These are phyloP conservation scores for Phocoena sinus DNA, from an alignment of 2,113 vertebrate species.

Conservation along the genomic window DNA sequence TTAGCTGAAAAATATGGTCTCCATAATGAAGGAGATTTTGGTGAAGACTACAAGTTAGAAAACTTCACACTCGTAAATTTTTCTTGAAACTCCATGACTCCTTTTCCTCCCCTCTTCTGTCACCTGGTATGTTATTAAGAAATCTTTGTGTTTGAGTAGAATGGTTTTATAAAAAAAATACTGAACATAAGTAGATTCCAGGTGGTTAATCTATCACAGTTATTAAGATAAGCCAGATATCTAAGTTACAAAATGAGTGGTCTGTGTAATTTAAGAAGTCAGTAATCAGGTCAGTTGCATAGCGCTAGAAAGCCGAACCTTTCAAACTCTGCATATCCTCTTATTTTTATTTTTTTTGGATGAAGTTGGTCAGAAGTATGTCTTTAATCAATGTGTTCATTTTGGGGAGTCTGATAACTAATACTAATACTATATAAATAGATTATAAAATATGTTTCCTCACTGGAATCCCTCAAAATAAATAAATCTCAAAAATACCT, in stretches of 20 bases:
- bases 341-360: not conserved
- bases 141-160: not conserved
- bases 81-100: not conserved
- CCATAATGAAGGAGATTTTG: not conserved
- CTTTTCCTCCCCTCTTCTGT: not conserved
- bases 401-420: constrained; percentile 14
- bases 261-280: not conserved
- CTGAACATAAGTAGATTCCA: not conserved
- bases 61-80: not conserved
- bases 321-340: not conserved
- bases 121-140: not conserved
- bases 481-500: not conserved
- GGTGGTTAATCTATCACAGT: not conserved
- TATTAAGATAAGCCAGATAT: constrained; percentile 36
- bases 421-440: not conserved
- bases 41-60: not conserved
- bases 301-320: not conserved
- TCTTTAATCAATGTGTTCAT: not conserved
- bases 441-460: not conserved
- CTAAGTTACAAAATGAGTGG: not conserved
- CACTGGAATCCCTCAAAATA: not conserved
- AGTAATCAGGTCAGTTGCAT: not conserved
- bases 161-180: not conserved
- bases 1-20: not conserved
- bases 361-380: not conserved